These are phyloP conservation scores for Solenodon paradoxus DNA, from an alignment of 2,113 vertebrate species.

Conservation along the genomic window DNA sequence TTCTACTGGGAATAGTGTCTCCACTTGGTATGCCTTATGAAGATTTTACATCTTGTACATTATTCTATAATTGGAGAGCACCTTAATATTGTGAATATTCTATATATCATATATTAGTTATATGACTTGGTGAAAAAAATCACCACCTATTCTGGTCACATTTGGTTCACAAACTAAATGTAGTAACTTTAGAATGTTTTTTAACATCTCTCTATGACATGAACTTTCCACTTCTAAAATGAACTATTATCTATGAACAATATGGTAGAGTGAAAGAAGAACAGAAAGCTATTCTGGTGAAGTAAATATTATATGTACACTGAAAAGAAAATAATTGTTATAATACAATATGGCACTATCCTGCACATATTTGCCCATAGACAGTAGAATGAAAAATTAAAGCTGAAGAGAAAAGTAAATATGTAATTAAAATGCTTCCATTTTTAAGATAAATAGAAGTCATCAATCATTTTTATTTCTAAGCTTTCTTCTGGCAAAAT, in stretches of 20 bases:
- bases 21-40: background rate
- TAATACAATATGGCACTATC: background rate
- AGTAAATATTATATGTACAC: background rate
- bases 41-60: background rate
- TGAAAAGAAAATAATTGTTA: background rate
- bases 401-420: conserved; percentile 12
- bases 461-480: conserved; percentile 13
- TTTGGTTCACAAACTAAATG: background rate
- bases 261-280: background rate
- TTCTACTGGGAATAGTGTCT: background rate
- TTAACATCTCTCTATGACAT: background rate
- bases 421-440: background rate
- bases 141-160: background rate
- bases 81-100: background rate
- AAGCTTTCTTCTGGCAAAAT: conserved; percentile 21
- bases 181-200: background rate
- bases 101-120: background rate
- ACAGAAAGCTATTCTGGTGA: background rate
- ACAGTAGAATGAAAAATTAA: conserved; percentile 26
- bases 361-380: background rate
- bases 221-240: conserved; percentile 41
- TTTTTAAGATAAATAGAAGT: conserved; percentile 22
- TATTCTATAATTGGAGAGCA: conserved; percentile 2
- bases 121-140: background rate
- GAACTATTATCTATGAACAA: conserved; percentile 2